Conservation (phyloP, 2,797 vertebrate species). For the Glossophaga mutica region DNA sequence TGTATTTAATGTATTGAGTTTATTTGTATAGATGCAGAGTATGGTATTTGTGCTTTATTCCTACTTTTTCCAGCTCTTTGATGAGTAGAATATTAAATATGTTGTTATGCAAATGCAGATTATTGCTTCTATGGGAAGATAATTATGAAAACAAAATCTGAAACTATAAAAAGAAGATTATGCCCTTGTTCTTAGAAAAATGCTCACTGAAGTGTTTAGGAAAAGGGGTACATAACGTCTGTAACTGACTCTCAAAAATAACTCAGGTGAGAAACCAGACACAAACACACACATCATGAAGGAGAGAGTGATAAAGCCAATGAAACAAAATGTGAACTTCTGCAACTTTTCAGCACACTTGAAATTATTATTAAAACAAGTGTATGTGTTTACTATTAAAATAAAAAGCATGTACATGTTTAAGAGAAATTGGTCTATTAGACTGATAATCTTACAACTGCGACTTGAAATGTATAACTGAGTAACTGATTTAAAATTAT, state of each 20-base stretch:
- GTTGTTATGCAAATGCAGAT: conserved; percentile 70
- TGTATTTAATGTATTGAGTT: conserved; percentile 69
- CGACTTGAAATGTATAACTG: not conserved
- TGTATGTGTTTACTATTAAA: not conserved
- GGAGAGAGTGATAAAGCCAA: not conserved
- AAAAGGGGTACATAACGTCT: not conserved
- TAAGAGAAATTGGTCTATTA: not conserved
- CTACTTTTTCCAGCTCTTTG: conserved; percentile 65
- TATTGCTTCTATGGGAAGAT: conserved; percentile 66
- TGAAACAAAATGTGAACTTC: not conserved
- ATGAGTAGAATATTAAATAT: conserved; percentile 73
- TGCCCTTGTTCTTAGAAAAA: not conserved
- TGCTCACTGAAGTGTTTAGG: not conserved
- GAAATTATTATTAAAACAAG: conserved; percentile 12
- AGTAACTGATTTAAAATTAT: not conserved
- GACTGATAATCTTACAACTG: not conserved
- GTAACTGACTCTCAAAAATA: not conserved
- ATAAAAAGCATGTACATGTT: not conserved
- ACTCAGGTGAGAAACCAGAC: not conserved
- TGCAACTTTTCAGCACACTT: not conserved
- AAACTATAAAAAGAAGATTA: not conserved
- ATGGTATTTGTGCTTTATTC: conserved; percentile 74
- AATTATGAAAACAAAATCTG: conserved; percentile 79
- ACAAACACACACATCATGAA: not conserved
- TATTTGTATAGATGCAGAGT: conserved; percentile 69